These are phyloP conservation scores for Pristionchus exspectatus DNA, from an alignment of 2,888 invertebrate species.

Conservation along the genomic window DNA sequence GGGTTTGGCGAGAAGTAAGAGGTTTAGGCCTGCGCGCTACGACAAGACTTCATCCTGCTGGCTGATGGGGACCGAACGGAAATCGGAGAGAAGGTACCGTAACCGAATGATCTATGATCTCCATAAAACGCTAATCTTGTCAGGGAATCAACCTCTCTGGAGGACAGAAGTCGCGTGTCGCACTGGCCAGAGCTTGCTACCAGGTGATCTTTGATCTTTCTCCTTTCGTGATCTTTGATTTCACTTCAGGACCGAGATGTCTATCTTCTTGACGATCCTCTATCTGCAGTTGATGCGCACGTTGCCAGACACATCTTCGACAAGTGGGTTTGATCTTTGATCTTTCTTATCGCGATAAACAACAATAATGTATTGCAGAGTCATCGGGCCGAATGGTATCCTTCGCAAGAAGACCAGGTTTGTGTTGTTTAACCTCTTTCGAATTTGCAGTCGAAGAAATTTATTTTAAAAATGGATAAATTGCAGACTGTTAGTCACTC, in stretches of 20 bases:
- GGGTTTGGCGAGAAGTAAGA: neutral
- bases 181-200: conserved; percentile 92
- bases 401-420: conserved; percentile 83
- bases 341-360: neutral
- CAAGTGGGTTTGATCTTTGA: conserved; percentile 50
- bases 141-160: conserved; percentile 77
- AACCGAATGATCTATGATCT: neutral
- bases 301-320: conserved; percentile 90
- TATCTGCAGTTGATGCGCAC: conserved; percentile 95
- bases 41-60: conserved; percentile 71
- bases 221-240: neutral
- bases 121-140: neutral
- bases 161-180: conserved; percentile 85
- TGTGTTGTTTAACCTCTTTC: neutral
- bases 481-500: conserved; percentile 90
- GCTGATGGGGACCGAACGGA: conserved; percentile 75
- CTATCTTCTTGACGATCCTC: conserved; percentile 95
- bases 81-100: conserved; percentile 74
- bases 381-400: conserved; percentile 76
- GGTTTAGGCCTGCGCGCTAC: conserved; percentile 70
- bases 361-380: conserved; percentile 46
- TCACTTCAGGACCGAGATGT: conserved; percentile 83
- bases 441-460: neutral
- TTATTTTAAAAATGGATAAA: neutral
- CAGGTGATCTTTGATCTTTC: conserved; percentile 78